Conservation (phyloP, 2,888 invertebrate species). For the Ypsolopha sequella region DNA sequence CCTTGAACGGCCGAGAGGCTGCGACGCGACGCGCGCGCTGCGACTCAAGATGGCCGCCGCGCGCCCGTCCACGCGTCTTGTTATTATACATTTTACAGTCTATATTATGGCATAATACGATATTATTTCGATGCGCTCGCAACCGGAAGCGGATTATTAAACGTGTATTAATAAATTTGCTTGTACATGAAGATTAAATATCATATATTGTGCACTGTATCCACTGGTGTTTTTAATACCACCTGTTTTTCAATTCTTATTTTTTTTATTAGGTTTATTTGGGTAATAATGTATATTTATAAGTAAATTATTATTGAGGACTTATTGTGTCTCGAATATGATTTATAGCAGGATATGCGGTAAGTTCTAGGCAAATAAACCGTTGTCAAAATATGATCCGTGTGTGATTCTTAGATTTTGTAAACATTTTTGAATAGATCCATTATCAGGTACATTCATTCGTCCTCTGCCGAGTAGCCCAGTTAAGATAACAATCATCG, state of each 20-base stretch:
- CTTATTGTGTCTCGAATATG: constrained; percentile 62
- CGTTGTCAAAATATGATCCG: constrained; percentile 43
- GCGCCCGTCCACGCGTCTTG: constrained; percentile 37
- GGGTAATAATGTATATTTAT: constrained; percentile 65
- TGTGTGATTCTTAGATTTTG: not conserved
- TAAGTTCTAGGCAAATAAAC: constrained; percentile 66
- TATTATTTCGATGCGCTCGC: constrained; percentile 51
- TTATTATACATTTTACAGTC: constrained; percentile 54
- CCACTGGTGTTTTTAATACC: constrained; percentile 65
- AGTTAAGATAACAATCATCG: no score
- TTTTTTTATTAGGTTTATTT: constrained; percentile 60
- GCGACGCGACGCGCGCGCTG: no score
- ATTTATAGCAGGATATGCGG: constrained; percentile 52
- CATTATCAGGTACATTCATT: no score
- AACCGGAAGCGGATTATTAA: constrained; percentile 45
- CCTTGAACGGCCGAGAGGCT: constrained; percentile 21
- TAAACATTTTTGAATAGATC: not conserved
- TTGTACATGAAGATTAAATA: constrained; percentile 84
- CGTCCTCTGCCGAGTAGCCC: no score
- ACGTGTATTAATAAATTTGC: constrained; percentile 76
- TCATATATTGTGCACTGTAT: constrained; percentile 81
- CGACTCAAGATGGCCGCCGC: not conserved
- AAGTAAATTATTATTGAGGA: constrained; percentile 66
- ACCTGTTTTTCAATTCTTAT: constrained; percentile 50
- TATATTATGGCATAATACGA: constrained; percentile 68